A percentile compares a stretch with the other conserved stretches of the same genome.
phyloP scores from a whole-genome alignment of 1,140 invertebrate genomes.

The Tribolium castaneum region DNA sequence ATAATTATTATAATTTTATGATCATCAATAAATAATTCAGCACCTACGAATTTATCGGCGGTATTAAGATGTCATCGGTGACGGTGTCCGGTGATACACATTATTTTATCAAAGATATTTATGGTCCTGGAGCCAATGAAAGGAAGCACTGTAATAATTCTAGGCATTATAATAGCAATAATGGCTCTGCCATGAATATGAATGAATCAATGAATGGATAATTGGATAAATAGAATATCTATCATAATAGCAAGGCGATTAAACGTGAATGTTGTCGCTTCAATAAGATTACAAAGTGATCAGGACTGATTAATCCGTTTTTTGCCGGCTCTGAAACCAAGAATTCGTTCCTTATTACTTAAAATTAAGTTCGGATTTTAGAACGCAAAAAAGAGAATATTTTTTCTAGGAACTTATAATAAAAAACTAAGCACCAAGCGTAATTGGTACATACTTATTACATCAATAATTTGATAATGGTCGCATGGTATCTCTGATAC shows the following conservation, averaged over 20 bases:
- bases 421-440: too few relatives aligned
- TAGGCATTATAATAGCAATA: slow-evolving; percentile 13
- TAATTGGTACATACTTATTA: too few relatives aligned
- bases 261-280: background rate
- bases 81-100: background rate
- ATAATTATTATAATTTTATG: slow-evolving; percentile 27
- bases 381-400: too few relatives aligned
- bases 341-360: too few relatives aligned
- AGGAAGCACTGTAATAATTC: slow-evolving; percentile 12
- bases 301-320: background rate
- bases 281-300: background rate
- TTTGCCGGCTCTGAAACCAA: background rate
- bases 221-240: slow-evolving; percentile 31
- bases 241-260: slow-evolving; percentile 14
- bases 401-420: too few relatives aligned
- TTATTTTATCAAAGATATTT: slow-evolving; percentile 29
- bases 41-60: background rate
- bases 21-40: slow-evolving; percentile 24
- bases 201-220: slow-evolving; percentile 32
- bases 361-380: too few relatives aligned
- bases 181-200: slow-evolving; percentile 10
- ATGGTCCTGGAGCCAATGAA: background rate
- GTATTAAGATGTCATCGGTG: slow-evolving; percentile 19
- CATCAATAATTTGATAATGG: too few relatives aligned
- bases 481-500: too few relatives aligned